These are phyloP conservation scores for Jaculus jaculus DNA, from an alignment of 2,113 vertebrate species.

Conservation along the genomic window DNA sequence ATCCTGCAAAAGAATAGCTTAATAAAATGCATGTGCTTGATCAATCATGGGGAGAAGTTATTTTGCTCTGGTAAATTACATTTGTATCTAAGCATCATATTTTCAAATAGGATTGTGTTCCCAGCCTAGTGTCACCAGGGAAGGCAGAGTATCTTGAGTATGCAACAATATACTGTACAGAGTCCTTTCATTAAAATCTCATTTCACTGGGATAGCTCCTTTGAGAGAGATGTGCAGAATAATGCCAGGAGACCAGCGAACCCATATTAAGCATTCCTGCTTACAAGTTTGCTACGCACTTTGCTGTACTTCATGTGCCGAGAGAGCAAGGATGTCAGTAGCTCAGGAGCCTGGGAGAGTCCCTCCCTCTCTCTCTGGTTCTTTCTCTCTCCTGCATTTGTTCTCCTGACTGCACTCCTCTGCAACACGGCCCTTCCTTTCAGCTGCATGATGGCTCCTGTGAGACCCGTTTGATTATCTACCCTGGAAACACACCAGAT, in stretches of 20 bases:
- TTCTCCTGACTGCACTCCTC: background rate
- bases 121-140: conserved; percentile 38
- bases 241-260: background rate
- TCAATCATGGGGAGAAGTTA: conserved; percentile 36
- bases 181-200: conserved; percentile 79
- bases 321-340: conserved; percentile 28
- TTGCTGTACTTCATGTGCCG: background rate
- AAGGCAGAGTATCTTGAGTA: conserved; percentile 67
- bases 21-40: conserved; percentile 54
- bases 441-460: background rate
- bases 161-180: conserved; percentile 16
- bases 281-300: conserved; percentile 40
- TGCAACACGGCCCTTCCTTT: background rate
- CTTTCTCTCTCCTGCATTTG: background rate
- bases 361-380: fast-evolving
- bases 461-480: background rate
- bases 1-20: conserved; percentile 25
- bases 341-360: conserved; percentile 36
- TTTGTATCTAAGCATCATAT: conserved; percentile 68
- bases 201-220: conserved; percentile 75
- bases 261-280: conserved; percentile 69
- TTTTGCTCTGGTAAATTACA: conserved; percentile 62
- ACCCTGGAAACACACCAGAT: background rate
- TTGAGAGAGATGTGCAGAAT: conserved; percentile 66
- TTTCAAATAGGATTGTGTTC: conserved; percentile 68